phyloP scores from a whole-genome alignment of 2,888 invertebrate species.

The Liopterus haemorrhoidalis region DNA sequence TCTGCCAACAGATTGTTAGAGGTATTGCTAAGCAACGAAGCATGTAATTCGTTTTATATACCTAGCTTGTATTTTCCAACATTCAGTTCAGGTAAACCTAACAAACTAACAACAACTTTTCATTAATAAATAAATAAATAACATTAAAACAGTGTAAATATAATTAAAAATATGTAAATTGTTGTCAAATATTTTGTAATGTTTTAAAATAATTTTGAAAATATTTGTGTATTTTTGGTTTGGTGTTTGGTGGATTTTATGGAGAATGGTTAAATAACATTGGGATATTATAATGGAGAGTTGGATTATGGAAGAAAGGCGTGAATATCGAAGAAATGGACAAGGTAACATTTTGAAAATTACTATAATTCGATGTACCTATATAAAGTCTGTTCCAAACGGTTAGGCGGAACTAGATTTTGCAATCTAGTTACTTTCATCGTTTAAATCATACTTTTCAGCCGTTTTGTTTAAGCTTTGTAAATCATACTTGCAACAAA shows the following conservation, averaged over 20 bases:
- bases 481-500: too few relatives aligned
- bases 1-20: too few relatives aligned
- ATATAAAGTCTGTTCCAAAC: too few relatives aligned
- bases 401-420: too few relatives aligned
- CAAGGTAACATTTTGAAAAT: slow-evolving; percentile 28
- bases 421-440: too few relatives aligned
- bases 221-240: slow-evolving; percentile 2
- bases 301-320: slow-evolving; percentile 44
- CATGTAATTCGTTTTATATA: slow-evolving; percentile 17
- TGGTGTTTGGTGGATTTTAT: not conserved
- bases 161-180: slow-evolving; percentile 5
- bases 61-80: not conserved
- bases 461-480: too few relatives aligned
- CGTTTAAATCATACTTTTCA: too few relatives aligned
- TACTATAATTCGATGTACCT: too few relatives aligned
- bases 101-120: too few relatives aligned
- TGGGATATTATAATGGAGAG: slow-evolving; percentile 41
- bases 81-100: not conserved
- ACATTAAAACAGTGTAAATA: not conserved
- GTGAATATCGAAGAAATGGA: slow-evolving; percentile 36
- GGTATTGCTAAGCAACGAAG: slow-evolving; percentile 20
- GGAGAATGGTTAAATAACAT: slow-evolving; percentile 2
- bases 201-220: not conserved
- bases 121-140: too few relatives aligned
- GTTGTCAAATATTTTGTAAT: not conserved